phyloP scores from a whole-genome alignment of 2,113 vertebrate species.

The Opisthocomus hoazin region DNA sequence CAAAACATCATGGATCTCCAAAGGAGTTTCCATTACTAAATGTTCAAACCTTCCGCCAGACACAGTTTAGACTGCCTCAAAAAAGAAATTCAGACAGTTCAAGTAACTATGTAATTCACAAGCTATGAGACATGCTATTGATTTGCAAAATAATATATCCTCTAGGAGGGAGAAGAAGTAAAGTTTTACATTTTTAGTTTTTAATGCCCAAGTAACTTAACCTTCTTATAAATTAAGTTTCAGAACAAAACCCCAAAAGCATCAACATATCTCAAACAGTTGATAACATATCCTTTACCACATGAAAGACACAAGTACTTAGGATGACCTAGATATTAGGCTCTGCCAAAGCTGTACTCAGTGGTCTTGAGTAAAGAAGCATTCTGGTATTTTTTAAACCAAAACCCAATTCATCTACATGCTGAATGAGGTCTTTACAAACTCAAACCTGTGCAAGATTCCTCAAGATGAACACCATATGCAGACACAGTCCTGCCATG shows the following conservation, averaged over 20 bases:
- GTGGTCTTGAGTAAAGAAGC: not conserved
- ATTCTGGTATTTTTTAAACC: not conserved
- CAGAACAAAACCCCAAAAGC: not conserved
- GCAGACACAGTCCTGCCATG: not conserved
- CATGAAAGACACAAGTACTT: not conserved
- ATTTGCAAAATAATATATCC: constrained; percentile 33
- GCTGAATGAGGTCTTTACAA: not conserved
- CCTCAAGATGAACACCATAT: not conserved
- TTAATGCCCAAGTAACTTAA: not conserved
- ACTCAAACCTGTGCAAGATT: not conserved
- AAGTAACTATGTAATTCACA: constrained; percentile 29
- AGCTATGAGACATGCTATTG: not conserved
- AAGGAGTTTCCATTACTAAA: not conserved
- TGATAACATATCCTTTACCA: not conserved
- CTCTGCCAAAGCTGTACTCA: not conserved
- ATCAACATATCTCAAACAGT: not conserved
- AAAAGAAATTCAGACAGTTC: constrained; percentile 32
- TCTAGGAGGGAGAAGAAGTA: not conserved
- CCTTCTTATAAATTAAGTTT: not conserved
- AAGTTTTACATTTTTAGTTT: not conserved
- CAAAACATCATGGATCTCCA: not conserved
- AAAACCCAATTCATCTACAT: not conserved
- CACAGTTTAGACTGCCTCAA: not conserved
- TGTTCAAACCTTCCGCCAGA: not conserved
- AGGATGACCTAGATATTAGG: not conserved